Percentiles rank a stretch among this genome's conserved stretches.
These are phyloP conservation scores for Echinops telfairi DNA, from an alignment of 2,113 vertebrate genomes.

Conservation along the genomic window DNA sequence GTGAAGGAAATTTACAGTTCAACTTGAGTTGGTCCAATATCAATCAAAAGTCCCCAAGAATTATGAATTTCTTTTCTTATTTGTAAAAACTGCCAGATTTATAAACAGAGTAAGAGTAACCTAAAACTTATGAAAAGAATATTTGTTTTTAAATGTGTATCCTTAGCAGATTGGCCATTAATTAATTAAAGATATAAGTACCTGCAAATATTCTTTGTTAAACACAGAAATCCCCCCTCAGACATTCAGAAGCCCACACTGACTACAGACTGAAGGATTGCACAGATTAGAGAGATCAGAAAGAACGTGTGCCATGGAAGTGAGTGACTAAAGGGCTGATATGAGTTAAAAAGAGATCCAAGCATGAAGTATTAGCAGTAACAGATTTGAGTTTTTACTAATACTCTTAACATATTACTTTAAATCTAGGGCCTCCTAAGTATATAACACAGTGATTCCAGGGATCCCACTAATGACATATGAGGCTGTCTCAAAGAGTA, in stretches of 20 bases:
- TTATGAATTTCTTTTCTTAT: constrained; percentile 24
- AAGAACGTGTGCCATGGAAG: neutral
- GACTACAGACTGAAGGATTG: neutral
- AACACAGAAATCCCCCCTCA: neutral
- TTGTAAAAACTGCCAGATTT: constrained; percentile 12
- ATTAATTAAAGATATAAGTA: neutral
- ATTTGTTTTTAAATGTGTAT: constrained; percentile 7
- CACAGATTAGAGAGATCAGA: neutral
- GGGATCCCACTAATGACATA: neutral
- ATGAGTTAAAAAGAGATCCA: too few relatives aligned
- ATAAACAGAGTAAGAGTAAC: neutral
- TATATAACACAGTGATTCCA: neutral
- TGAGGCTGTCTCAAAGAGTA: too few relatives aligned
- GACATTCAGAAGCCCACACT: neutral
- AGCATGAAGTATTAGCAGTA: too few relatives aligned
- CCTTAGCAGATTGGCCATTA: neutral
- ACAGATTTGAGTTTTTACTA: too few relatives aligned
- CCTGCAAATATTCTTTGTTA: neutral
- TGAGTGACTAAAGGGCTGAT: neutral
- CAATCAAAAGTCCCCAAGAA: constrained; percentile 11
- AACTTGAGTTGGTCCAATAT: neutral
- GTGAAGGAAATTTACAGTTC: constrained; percentile 19
- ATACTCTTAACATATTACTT: neutral
- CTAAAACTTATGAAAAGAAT: neutral
- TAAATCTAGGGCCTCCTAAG: neutral